Conservation (phyloP, 2,797 vertebrate genomes). For the Threskiornis aethiopicus region DNA sequence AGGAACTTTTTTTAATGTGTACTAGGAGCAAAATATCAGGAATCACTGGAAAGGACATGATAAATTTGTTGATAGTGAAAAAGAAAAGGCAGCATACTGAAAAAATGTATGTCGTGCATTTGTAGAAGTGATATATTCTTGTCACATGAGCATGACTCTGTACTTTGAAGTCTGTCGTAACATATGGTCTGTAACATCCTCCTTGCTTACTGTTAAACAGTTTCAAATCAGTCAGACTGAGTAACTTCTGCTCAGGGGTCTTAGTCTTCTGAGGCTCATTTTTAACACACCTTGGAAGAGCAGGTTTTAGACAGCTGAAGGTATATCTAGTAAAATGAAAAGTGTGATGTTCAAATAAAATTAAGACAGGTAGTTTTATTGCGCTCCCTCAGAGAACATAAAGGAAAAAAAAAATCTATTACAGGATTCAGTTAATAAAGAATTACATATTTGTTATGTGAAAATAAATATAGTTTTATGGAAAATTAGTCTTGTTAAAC, state of each 20-base stretch:
- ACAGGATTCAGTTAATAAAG: not conserved
- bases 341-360: not conserved
- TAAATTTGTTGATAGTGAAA: slow-evolving; percentile 21
- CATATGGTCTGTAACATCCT: slow-evolving; percentile 46
- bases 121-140: slow-evolving; percentile 36
- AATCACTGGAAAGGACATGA: not conserved
- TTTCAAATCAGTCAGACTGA: not conserved
- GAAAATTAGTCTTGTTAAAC: not conserved
- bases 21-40: not conserved
- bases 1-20: not conserved
- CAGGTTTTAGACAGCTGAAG: not conserved
- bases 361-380: not conserved
- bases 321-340: not conserved
- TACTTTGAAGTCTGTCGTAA: slow-evolving; percentile 50
- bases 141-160: slow-evolving; percentile 1
- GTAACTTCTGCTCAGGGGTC: not conserved
- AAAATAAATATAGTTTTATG: not conserved
- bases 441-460: not conserved
- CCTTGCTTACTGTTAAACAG: not conserved
- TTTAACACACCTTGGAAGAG: slow-evolving; percentile 17
- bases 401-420: not conserved
- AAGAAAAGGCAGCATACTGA: not conserved
- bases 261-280: slow-evolving; percentile 11
- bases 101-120: slow-evolving; percentile 14
- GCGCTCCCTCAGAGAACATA: not conserved